Conservation (phyloP, 2,797 vertebrate genomes). For the Platalea minor region DNA sequence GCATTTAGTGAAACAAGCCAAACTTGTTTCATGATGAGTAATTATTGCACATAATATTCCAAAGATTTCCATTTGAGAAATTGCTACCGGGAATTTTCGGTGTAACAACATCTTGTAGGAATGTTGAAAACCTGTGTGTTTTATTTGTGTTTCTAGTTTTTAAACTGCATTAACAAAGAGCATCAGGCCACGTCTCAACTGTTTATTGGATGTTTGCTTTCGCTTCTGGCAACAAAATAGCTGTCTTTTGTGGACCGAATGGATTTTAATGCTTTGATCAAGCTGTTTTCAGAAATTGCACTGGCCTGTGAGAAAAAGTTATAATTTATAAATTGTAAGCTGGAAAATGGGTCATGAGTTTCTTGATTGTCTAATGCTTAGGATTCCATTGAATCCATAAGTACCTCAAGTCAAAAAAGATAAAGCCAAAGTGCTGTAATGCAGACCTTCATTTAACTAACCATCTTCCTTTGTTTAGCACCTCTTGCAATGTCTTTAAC, state of each 20-base stretch:
- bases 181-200: background rate
- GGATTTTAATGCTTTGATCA: background rate
- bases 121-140: conserved; percentile 7
- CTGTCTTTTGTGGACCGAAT: background rate
- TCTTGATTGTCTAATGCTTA: background rate
- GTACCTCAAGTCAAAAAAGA: background rate
- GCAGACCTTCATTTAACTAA: background rate
- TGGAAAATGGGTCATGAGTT: background rate
- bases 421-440: background rate
- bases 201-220: background rate
- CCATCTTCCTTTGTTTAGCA: background rate
- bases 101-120: conserved; percentile 18
- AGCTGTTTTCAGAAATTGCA: background rate
- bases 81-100: conserved; percentile 22
- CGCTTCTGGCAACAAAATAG: background rate
- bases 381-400: background rate
- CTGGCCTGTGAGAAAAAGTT: background rate
- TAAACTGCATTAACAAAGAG: background rate
- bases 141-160: background rate
- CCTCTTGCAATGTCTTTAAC: background rate
- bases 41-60: conserved; percentile 53
- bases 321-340: background rate
- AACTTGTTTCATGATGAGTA: conserved; percentile 59
- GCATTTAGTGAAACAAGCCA: conserved; percentile 60
- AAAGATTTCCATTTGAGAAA: conserved; percentile 60